Conservation (phyloP, 1,140 invertebrate species). For the Drosophila tani region DNA sequence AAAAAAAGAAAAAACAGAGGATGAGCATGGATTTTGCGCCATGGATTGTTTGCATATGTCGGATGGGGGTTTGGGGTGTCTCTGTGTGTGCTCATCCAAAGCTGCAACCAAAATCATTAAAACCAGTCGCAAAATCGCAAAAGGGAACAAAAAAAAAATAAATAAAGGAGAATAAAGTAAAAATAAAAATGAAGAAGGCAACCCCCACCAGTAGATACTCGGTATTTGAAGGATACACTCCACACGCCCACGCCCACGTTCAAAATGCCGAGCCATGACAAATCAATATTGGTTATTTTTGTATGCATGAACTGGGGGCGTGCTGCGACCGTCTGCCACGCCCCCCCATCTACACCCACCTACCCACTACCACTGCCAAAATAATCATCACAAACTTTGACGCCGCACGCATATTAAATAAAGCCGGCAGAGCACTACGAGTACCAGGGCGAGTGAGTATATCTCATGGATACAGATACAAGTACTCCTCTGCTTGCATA, state of each 20-base stretch:
- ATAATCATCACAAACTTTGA: slow-evolving; percentile 82
- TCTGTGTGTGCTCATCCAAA: slow-evolving; percentile 44
- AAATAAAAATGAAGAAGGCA: slow-evolving; percentile 52
- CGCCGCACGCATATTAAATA: slow-evolving; percentile 82
- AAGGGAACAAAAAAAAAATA: slow-evolving; percentile 20
- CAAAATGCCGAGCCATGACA: slow-evolving; percentile 53
- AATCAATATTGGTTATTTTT: slow-evolving; percentile 84
- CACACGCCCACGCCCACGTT: background rate
- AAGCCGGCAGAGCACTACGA: slow-evolving; percentile 44
- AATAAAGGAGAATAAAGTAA: slow-evolving; percentile 44
- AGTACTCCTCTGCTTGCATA: slow-evolving; percentile 38
- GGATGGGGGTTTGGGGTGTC: slow-evolving; percentile 1
- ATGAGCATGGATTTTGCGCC: slow-evolving; percentile 1
- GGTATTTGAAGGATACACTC: slow-evolving; percentile 8
- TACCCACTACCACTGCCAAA: slow-evolving; percentile 40
- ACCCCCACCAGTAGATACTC: slow-evolving; percentile 1
- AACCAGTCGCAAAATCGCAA: slow-evolving; percentile 57
- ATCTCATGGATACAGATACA: slow-evolving; percentile 70
- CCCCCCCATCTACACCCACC: background rate
- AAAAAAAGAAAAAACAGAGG: background rate
- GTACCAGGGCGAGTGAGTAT: slow-evolving; percentile 19
- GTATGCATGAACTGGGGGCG: slow-evolving; percentile 78
- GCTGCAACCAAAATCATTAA: slow-evolving; percentile 79
- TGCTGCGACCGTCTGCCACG: slow-evolving; percentile 41
- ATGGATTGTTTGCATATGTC: slow-evolving; percentile 42